Evolutionary conservation across 2,797 vertebrate species (phyloP).

Genomic region (Telmatherina bonti): DNA sequence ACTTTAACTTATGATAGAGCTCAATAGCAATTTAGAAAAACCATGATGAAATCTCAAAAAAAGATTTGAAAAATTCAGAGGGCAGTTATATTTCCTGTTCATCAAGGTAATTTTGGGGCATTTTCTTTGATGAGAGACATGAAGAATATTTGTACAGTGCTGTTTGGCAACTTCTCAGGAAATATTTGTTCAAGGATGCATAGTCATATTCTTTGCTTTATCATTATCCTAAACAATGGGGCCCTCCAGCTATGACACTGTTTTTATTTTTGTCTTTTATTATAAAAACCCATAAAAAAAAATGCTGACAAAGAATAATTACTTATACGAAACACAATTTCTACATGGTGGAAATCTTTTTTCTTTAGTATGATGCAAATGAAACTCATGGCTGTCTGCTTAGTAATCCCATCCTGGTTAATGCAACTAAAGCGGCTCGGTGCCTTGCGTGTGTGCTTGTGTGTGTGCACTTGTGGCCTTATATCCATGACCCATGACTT

Average conservation of each 20-base stretch:
- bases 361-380: constrained; percentile 62
- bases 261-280: not conserved
- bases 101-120: not conserved
- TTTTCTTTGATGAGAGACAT: not conserved
- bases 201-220: not conserved
- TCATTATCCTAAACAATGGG: constrained; percentile 9
- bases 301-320: not conserved
- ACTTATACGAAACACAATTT: constrained; percentile 8
- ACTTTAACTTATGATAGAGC: not conserved
- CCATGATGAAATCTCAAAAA: not conserved
- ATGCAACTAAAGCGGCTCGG: constrained; percentile 73
- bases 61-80: not conserved
- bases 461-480: constrained; percentile 35
- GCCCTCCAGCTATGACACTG: not conserved
- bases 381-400: constrained; percentile 41
- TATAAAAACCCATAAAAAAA: not conserved
- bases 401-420: constrained; percentile 73
- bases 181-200: constrained; percentile 4
- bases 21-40: constrained; percentile 1
- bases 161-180: not conserved
- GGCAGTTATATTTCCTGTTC: not conserved
- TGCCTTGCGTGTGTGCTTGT: constrained; percentile 46
- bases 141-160: not conserved
- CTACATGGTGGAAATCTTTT: constrained; percentile 12
- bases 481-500: constrained; percentile 61